Evolutionary conservation across 2,797 vertebrate species (phyloP).

Genomic region (Sus cebifrons): DNA sequence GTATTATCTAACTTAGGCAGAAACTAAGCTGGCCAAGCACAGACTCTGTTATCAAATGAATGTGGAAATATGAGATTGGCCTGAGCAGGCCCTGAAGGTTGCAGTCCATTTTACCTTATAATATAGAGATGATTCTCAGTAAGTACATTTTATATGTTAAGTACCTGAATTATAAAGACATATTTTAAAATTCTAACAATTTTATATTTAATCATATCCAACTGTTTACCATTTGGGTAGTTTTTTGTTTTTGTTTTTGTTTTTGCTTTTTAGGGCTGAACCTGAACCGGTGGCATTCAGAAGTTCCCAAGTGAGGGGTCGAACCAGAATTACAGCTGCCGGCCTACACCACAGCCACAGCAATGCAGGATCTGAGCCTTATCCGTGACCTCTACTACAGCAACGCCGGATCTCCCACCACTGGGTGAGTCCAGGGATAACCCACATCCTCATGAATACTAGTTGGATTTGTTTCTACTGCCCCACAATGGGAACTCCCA

Average conservation of each 20-base stretch:
- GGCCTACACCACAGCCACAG: no score
- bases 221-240: not conserved
- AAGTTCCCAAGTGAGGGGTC: no score
- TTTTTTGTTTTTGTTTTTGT: not conserved
- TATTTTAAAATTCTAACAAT: not conserved
- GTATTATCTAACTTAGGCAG: not conserved
- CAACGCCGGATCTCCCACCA: no score
- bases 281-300: no score
- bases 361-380: no score
- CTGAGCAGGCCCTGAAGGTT: not conserved
- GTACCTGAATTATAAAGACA: not conserved
- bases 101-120: not conserved
- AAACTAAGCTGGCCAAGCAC: not conserved
- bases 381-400: no score
- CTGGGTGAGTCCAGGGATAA: no score
- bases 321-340: no score
- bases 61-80: not conserved
- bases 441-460: no score
- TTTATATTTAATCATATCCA: not conserved
- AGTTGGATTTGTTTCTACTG: no score
- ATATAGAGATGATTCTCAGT: not conserved
- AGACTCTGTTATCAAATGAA: not conserved
- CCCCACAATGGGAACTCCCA: no score
- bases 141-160: not conserved
- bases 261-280: no score